Evolutionary conservation across 2,888 invertebrate species (phyloP).

Genomic region (Sinhomidia bicolor): DNA sequence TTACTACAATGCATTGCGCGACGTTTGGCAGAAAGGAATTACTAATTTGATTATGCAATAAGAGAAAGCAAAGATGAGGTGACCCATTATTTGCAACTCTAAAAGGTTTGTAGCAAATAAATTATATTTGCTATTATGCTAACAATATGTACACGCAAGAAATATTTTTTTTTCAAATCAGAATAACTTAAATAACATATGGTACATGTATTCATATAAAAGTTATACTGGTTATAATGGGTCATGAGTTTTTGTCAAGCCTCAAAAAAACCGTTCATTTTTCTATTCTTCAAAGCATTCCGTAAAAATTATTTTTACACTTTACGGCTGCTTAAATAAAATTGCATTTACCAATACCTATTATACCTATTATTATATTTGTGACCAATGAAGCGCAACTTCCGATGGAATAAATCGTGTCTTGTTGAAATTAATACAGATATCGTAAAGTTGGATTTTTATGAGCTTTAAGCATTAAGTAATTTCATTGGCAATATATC

Average conservation of each 20-base stretch:
- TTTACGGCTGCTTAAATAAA: no score
- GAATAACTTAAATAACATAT: no score
- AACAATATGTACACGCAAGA: no score
- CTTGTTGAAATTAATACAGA: slow-evolving; percentile 46
- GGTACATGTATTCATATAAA: no score
- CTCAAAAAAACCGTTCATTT: neutral
- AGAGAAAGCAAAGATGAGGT: slow-evolving; percentile 53
- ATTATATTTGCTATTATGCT: neutral
- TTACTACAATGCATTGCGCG: neutral
- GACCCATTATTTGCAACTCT: slow-evolving; percentile 42
- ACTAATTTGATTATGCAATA: slow-evolving; percentile 54
- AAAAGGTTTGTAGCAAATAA: neutral
- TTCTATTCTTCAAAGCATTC: neutral
- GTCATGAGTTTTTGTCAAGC: neutral
- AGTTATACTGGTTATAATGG: no score
- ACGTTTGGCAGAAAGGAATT: slow-evolving; percentile 23
- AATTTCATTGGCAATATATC: slow-evolving; percentile 56
- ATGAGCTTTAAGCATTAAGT: neutral
- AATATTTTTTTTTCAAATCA: no score
- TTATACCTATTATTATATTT: neutral
- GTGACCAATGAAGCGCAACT: slow-evolving; percentile 22
- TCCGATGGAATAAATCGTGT: slow-evolving; percentile 43
- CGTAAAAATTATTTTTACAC: no score
- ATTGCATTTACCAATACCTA: no score
- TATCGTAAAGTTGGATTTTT: slow-evolving; percentile 34